A percentile compares a stretch with the other conserved stretches of the same genome.
Evolutionary conservation across 2,113 vertebrate genomes (phyloP).

Genomic region (Eublepharis macularius): DNA sequence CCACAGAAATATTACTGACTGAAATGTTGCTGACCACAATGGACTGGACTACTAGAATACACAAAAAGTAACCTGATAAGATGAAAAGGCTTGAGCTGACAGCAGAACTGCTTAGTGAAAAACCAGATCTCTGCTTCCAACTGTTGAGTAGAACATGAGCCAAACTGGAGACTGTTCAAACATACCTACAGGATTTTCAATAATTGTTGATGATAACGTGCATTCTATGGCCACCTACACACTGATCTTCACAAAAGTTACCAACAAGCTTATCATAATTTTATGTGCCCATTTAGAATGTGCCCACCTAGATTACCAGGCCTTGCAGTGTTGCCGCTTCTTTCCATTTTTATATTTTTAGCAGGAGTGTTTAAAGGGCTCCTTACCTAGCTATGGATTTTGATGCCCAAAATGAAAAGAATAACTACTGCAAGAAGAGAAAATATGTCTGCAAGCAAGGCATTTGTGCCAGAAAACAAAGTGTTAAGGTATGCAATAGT

Average conservation of each 20-base stretch:
- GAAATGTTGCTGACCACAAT: no score
- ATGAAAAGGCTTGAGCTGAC: no score
- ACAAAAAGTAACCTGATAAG: no score
- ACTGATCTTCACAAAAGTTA: neutral
- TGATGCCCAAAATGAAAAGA: neutral
- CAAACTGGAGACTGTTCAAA: no score
- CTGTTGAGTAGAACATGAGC: no score
- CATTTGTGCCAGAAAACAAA: no score
- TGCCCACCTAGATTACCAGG: neutral
- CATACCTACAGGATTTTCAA: neutral
- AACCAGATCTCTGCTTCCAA: no score
- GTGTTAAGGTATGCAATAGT: neutral
- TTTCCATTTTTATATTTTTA: neutral
- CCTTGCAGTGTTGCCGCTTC: neutral
- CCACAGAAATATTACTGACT: no score
- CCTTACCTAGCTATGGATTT: neutral
- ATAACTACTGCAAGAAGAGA: neutral
- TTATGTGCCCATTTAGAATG: no score
- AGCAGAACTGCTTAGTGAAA: no score
- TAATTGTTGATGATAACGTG: neutral
- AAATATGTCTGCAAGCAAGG: neutral
- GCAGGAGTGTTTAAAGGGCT: neutral
- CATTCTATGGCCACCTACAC: neutral
- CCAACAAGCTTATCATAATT: neutral
- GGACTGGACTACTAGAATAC: no score